A percentile compares a stretch with the other conserved stretches of the same genome.
phyloP scores from a whole-genome alignment of 2,113 vertebrate genomes.

The Chaetodon auriga region DNA sequence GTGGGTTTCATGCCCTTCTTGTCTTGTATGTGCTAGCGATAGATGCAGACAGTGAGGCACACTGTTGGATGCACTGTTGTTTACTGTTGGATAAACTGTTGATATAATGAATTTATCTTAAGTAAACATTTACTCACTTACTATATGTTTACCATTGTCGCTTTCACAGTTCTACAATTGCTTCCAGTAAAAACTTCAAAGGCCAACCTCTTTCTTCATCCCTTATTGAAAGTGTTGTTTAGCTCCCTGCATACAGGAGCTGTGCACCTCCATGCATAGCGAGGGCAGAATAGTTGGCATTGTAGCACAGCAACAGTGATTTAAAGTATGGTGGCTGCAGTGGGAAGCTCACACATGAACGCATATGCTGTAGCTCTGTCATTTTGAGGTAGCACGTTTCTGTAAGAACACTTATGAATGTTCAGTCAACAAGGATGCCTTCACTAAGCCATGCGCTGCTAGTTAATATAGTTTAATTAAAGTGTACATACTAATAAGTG shows the following conservation, averaged over 20 bases:
- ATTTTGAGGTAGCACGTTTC: too few species aligned
- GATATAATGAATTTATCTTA: neutral
- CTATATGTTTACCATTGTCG: too few species aligned
- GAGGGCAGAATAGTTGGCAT: too few species aligned
- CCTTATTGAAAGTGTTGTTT: too few species aligned
- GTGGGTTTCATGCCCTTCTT: too few species aligned
- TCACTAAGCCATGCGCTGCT: neutral
- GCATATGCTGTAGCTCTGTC: neutral
- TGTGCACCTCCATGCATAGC: neutral
- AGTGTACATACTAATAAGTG: neutral
- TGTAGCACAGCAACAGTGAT: neutral
- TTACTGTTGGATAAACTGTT: neutral
- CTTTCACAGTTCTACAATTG: neutral
- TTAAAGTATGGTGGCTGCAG: neutral
- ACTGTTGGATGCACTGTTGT: neutral
- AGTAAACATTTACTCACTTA: neutral
- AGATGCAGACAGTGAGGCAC: too few species aligned
- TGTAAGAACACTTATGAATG: neutral
- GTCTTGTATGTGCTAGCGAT: too few species aligned
- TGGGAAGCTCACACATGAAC: neutral
- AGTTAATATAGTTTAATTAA: constrained; percentile 1
- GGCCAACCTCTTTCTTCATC: too few species aligned
- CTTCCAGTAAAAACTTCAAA: too few species aligned
- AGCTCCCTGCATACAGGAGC: neutral
- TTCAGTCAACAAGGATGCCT: neutral